Evolutionary conservation across 1,140 invertebrate species (phyloP), one percentile per base, ranked within the genome.

Genomic region (Drosophila trapezifrons): DNA sequence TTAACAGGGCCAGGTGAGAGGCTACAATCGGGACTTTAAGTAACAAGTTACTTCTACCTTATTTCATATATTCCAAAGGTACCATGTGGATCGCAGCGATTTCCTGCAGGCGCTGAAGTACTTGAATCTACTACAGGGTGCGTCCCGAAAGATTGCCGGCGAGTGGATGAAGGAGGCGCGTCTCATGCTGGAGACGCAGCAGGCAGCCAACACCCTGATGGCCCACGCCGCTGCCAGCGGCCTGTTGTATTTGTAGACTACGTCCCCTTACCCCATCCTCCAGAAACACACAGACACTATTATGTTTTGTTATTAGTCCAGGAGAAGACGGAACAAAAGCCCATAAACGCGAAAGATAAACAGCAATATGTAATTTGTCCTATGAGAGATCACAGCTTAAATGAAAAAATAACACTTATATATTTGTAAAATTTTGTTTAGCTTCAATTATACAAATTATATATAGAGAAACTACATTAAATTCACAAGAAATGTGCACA

Each of bases 81-180:
- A 96, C 89, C 96, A 96, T 93, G 92, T 99, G 67, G 96, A 98
- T 78, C 94, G 96, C 75, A 96, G 96, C 20, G 95, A 99, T 82
- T 94, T 99, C 43, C 94, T 95, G 47, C 95, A 96, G 91, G 96
- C 98, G 1, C 92, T 99, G 1, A 95, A 96, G 54, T 98, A 98
- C 92, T 96, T 99, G 93, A 98, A 98, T 90, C 94, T 98, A 42
- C 92, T 99, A 22, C 94, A 95, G 82, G 98, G 98, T 20, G 97
- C 97, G 22, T 94, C 98, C 0, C 93, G 96, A 9, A 93, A 94
- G n/a, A 94, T 98, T 5, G 97, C 98, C 3, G 92, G 91, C 43
- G 95, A 97, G 76, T 99, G 98, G 98, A 95, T 98, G 78, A 94
- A 95, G 64, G 98, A 98, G 83, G 94, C 96, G 1, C 94, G 95